Percentiles rank a stretch among this genome's conserved stretches.
Evolutionary conservation across 2,888 invertebrate species (phyloP).

Genomic region (Andrena praecox): DNA sequence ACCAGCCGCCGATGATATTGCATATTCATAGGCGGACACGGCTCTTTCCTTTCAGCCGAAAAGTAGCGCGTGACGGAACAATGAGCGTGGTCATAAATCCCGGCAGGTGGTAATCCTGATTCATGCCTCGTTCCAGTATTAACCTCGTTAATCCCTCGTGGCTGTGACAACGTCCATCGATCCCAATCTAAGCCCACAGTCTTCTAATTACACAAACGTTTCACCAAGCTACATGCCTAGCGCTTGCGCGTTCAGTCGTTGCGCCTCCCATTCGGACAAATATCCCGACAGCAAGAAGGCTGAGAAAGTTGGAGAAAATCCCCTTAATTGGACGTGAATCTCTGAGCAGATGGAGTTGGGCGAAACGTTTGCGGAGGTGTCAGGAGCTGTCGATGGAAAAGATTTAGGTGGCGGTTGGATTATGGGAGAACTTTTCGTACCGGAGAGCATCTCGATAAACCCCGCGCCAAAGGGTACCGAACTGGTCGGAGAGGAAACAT

Average conservation of each 20-base stretch:
- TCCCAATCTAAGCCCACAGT: constrained; percentile 53
- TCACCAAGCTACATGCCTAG: background rate
- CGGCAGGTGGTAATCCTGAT: constrained; percentile 73
- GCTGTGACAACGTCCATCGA: constrained; percentile 44
- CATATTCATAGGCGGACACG: constrained; percentile 62
- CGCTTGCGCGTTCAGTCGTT: too few species aligned
- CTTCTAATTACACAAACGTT: constrained; percentile 20
- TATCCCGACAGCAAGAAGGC: background rate
- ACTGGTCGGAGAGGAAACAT: background rate
- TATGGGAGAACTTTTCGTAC: background rate
- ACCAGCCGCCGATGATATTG: constrained; percentile 61
- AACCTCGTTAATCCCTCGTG: constrained; percentile 63
- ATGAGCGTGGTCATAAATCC: constrained; percentile 54
- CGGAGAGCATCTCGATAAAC: background rate
- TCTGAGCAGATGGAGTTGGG: background rate
- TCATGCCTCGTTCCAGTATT: constrained; percentile 64
- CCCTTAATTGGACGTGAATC: background rate
- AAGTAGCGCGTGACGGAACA: constrained; percentile 54
- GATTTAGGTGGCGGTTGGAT: background rate
- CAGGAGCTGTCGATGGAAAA: background rate
- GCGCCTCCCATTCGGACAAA: too few species aligned
- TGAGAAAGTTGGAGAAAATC: background rate
- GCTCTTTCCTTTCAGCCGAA: constrained; percentile 33
- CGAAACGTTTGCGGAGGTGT: background rate
- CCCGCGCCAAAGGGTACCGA: constrained; percentile 6